phyloP scores from a whole-genome alignment of 1,140 invertebrate species.

The Elymnias hypermnestra region DNA sequence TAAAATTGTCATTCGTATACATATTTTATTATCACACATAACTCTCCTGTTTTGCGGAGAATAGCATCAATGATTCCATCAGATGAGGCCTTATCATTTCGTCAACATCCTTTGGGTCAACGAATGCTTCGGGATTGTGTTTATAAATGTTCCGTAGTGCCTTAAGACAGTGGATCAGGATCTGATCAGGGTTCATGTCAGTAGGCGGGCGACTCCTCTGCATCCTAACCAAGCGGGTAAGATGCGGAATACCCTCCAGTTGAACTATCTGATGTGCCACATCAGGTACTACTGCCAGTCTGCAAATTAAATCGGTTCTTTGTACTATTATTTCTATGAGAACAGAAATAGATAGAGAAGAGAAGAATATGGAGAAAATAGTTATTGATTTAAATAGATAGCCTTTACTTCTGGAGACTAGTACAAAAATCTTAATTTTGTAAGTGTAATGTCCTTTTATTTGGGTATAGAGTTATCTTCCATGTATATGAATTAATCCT shows the following conservation, averaged over 20 bases:
- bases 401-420: too few species aligned
- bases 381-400: too few species aligned
- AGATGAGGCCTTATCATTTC: slow-evolving; percentile 85
- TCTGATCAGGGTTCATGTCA: slow-evolving; percentile 65
- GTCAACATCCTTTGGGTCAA: slow-evolving; percentile 79
- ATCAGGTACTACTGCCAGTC: slow-evolving; percentile 83
- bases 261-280: slow-evolving; percentile 86
- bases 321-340: too few species aligned
- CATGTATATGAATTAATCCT: too few species aligned
- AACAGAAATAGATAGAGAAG: too few species aligned
- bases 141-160: slow-evolving; percentile 75
- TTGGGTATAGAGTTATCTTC: too few species aligned
- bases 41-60: slow-evolving; percentile 70
- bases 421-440: too few species aligned
- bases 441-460: too few species aligned
- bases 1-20: too few species aligned
- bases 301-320: slow-evolving; percentile 35
- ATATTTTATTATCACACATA: too few species aligned
- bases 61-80: slow-evolving; percentile 82
- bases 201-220: slow-evolving; percentile 65
- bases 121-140: slow-evolving; percentile 74
- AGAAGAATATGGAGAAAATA: too few species aligned
- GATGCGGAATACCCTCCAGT: slow-evolving; percentile 84
- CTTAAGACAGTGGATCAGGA: slow-evolving; percentile 73
- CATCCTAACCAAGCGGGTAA: slow-evolving; percentile 84